Conservation (phyloP, 2,113 vertebrate genomes). For the Meles meles region DNA sequence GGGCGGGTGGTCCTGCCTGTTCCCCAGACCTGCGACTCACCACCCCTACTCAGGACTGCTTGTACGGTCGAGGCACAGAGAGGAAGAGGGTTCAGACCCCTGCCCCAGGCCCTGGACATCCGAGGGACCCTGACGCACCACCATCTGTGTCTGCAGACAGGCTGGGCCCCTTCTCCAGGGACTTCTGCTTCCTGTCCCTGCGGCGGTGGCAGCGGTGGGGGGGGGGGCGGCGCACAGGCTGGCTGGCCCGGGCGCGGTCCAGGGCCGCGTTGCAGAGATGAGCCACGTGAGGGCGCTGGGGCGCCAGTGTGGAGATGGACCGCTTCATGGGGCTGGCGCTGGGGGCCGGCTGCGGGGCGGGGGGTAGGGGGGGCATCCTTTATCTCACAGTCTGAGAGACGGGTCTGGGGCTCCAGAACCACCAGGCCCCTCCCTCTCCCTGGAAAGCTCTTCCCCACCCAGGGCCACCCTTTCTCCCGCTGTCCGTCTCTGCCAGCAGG, state of each 20-base stretch:
- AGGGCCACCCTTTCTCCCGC: not conserved
- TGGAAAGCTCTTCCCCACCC: not conserved
- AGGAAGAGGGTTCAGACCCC: not conserved
- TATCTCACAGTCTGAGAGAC: not conserved
- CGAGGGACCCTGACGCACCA: constrained; percentile 75
- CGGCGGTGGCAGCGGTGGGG: constrained; percentile 92
- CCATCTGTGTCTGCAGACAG: constrained; percentile 80
- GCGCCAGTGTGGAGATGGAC: constrained; percentile 90
- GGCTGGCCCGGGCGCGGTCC: constrained; percentile 80
- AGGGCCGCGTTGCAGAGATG: constrained; percentile 85
- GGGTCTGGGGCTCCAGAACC: not conserved
- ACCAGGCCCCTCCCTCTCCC: not conserved
- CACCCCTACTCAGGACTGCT: not conserved
- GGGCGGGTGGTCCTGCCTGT: not conserved
- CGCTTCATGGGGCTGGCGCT: constrained; percentile 94
- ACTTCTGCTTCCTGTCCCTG: constrained; percentile 92
- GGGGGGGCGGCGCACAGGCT: constrained; percentile 89
- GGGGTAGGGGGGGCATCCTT: rapidly evolving
- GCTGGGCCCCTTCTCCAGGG: constrained; percentile 86
- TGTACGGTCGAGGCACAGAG: not conserved
- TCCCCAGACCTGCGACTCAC: not conserved
- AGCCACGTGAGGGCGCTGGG: constrained; percentile 86
- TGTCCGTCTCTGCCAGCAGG: not conserved
- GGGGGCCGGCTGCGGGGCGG: constrained; percentile 84
- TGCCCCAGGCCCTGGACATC: not conserved